Conservation (phyloP, 1,140 invertebrate species). For the Ceratina calcarata region DNA sequence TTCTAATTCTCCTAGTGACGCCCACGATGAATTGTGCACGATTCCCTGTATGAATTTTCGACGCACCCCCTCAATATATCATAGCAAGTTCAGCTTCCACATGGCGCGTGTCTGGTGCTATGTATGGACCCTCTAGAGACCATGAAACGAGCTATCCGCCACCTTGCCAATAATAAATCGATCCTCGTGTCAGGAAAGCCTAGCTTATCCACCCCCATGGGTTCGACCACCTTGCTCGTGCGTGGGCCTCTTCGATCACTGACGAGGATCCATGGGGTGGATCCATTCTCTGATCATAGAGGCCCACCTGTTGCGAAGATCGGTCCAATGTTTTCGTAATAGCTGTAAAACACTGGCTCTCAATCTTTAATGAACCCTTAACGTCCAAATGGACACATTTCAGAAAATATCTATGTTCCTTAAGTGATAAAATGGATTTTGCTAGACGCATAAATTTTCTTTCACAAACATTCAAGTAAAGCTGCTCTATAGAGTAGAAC, state of each 20-base stretch:
- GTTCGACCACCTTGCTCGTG: conserved; percentile 57
- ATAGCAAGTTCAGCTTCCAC: conserved; percentile 61
- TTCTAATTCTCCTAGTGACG: conserved; percentile 7
- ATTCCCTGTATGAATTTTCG: conserved; percentile 28
- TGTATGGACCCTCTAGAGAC: conserved; percentile 58
- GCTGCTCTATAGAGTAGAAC: not conserved
- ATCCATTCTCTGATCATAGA: conserved; percentile 31
- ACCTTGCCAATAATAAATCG: conserved; percentile 75
- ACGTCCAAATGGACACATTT: conserved; percentile 43
- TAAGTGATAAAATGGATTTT: not conserved
- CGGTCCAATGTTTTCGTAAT: conserved; percentile 58
- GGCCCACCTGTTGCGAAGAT: conserved; percentile 70
- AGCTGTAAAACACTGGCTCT: conserved; percentile 39
- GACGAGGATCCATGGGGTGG: conserved; percentile 30
- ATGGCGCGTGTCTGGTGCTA: conserved; percentile 71
- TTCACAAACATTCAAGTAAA: no score
- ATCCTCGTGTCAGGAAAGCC: conserved; percentile 63
- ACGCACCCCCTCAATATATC: conserved; percentile 58
- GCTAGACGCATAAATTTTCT: not conserved
- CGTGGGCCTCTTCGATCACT: conserved; percentile 22
- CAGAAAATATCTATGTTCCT: conserved; percentile 57
- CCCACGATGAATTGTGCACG: conserved; percentile 33
- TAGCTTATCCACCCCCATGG: conserved; percentile 47
- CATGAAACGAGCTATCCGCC: conserved; percentile 62
- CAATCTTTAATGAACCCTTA: conserved; percentile 56